phyloP scores from a whole-genome alignment of 1,140 invertebrate species.

The Aphaenogaster rudis region DNA sequence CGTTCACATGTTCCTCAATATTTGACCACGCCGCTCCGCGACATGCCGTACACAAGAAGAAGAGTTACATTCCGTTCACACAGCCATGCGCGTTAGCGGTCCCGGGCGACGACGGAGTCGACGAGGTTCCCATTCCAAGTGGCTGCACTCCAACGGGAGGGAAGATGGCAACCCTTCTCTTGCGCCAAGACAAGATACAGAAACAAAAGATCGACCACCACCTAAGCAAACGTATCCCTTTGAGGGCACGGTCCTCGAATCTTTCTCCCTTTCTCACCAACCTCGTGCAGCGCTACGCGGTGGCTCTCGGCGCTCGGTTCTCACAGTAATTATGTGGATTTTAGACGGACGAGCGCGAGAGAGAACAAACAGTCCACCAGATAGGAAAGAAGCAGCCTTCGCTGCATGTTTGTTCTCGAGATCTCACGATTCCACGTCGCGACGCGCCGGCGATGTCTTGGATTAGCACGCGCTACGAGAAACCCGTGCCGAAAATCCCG shows the following conservation, averaged over 20 bases:
- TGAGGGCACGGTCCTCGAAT: conserved; percentile 56
- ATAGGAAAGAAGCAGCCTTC: conserved; percentile 45
- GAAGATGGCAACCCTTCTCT: conserved; percentile 49
- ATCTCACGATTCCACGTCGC: conserved; percentile 33
- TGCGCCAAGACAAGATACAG: conserved; percentile 67
- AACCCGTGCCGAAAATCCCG: conserved; percentile 58
- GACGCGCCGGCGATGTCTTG: conserved; percentile 32
- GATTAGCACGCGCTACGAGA: conserved; percentile 60
- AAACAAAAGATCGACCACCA: conserved; percentile 72
- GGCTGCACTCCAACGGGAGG: conserved; percentile 30
- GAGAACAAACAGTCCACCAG: conserved; percentile 62
- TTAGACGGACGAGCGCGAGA: conserved; percentile 54
- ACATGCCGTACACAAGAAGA: conserved; percentile 24
- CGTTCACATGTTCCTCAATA: conserved; percentile 73
- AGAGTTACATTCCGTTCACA: conserved; percentile 53
- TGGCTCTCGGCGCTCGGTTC: conserved; percentile 64
- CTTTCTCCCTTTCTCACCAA: conserved; percentile 24
- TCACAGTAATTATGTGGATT: conserved; percentile 77
- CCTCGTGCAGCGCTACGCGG: conserved; percentile 63
- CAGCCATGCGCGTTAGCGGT: conserved; percentile 10
- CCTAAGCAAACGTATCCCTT: conserved; percentile 71
- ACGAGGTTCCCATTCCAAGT: conserved; percentile 49
- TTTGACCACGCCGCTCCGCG: conserved; percentile 41
- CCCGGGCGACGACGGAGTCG: conserved; percentile 24
- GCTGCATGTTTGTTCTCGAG: conserved; percentile 58